Evolutionary conservation across 2,797 vertebrate species (phyloP).

Genomic region (Phoebastria nigripes): DNA sequence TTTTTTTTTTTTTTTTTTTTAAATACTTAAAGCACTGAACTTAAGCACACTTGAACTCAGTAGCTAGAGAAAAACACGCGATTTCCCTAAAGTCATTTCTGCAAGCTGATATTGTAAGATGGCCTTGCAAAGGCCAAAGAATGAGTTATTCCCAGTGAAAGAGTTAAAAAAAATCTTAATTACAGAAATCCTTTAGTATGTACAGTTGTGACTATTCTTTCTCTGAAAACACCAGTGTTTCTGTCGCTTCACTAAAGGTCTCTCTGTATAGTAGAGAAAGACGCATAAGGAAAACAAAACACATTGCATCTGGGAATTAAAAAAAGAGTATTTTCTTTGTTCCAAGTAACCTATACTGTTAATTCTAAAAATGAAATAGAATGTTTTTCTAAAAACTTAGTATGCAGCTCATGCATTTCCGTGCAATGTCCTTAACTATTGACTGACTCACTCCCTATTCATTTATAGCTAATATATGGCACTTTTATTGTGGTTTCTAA

Average conservation of each 20-base stretch:
- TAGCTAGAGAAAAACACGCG: not conserved
- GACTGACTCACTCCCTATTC: constrained; percentile 68
- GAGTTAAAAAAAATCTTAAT: not conserved
- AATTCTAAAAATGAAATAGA: constrained; percentile 50
- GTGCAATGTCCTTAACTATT: constrained; percentile 65
- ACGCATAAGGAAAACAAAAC: constrained; percentile 38
- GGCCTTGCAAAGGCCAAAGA: not conserved
- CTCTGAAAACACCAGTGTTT: not conserved
- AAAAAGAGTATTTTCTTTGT: constrained; percentile 18
- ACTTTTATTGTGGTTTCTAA: constrained; percentile 72
- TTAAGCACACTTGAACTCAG: constrained; percentile 2
- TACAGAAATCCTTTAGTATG: not conserved
- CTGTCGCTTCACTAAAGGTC: not conserved
- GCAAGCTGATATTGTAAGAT: not conserved
- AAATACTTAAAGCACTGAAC: not conserved
- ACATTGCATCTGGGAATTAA: constrained; percentile 22
- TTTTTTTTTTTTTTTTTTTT: not conserved
- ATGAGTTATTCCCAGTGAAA: constrained; percentile 1
- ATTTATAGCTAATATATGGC: constrained; percentile 68
- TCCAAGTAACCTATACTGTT: constrained; percentile 16
- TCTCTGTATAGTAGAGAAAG: constrained; percentile 27
- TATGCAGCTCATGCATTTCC: constrained; percentile 26
- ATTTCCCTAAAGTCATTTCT: not conserved
- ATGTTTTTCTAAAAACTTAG: constrained; percentile 43
- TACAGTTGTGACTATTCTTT: constrained; percentile 4